Base-by-base conservation (phyloP, 2,888 invertebrate species). In the Spilosoma lubricipeda region DNA sequence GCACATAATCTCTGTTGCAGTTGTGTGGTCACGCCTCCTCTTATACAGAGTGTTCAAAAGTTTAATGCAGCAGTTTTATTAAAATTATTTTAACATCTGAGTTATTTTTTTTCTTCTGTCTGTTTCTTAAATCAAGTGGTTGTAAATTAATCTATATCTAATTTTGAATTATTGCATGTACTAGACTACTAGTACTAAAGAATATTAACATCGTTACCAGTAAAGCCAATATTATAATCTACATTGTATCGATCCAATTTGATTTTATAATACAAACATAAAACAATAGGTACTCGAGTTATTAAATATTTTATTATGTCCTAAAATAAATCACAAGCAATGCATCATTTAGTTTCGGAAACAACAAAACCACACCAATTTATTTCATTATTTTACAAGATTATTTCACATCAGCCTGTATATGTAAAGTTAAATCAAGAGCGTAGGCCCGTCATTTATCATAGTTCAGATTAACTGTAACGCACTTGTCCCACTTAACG, bases 1-100 rank as follows among this genome's bases (percentile, higher is more conserved):
- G 89, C 84, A 87, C 88, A 88, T 93, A 93, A 93, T 93, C 93
- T 92, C 90, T 90, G 82, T 89, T 89, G 89, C 89, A 89, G 90
- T 91, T 90, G 92, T 90, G 87, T 90, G 91, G 91, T 91, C 93
- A 93, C 93, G 93, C 92, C 89, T 90, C 87, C 84, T 86, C 75
- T 13, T 63, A 69, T 86, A 93, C 83, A 90, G 91, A 80, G 0
- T 88, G 92, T 72, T 86, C 20, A 48, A 11, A 82, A 59, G 30
- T 68, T 30, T 2, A 15, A 42, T 65, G 39, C 36, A 36, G 36
- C 13, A 39, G 36, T 48, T 48, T 23, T n/a, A 9, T n/a, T n/a
- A 39, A 39, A 56, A 20, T 36, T 39, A 20, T 15, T 48, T 52
- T 11, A n/a, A n/a, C n/a, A n/a, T 3, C 52, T 56, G 23, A 5